These are phyloP conservation scores for Morpho helenor DNA, from an alignment of 2,888 invertebrate species.

Conservation along the genomic window DNA sequence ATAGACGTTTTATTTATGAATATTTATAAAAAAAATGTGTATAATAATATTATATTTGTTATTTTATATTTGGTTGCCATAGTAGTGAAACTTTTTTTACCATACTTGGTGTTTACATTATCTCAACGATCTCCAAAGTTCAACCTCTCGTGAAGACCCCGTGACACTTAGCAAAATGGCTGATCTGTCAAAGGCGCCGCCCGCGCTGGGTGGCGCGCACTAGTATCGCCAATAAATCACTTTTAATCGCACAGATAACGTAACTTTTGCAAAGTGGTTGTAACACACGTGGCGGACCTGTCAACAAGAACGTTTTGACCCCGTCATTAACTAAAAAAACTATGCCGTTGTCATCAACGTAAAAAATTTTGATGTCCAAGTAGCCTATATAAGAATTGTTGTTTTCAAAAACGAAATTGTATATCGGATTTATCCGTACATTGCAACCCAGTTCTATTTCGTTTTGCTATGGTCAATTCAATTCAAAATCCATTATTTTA, in stretches of 20 bases:
- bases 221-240: constrained; percentile 30
- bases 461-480: too few species aligned
- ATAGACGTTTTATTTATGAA: too few species aligned
- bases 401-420: too few species aligned
- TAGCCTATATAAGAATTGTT: too few species aligned
- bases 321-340: constrained; percentile 9
- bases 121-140: constrained; percentile 17
- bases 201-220: constrained; percentile 40
- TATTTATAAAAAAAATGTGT: too few species aligned
- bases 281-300: constrained; percentile 17
- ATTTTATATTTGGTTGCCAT: too few species aligned
- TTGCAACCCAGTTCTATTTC: too few species aligned
- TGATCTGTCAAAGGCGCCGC: constrained; percentile 33
- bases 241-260: constrained; percentile 23
- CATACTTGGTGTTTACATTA: background rate
- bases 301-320: constrained; percentile 15
- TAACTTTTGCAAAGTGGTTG: constrained; percentile 8
- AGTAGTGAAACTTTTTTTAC: background rate
- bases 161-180: constrained; percentile 38
- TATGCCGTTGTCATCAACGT: too few species aligned
- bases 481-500: too few species aligned
- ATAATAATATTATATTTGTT: too few species aligned
- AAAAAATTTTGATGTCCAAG: too few species aligned
- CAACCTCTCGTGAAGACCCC: constrained; percentile 23
- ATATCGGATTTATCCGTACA: too few species aligned